Evolutionary conservation across 2,113 vertebrate species (phyloP), one percentile per base, ranked within the genome.

Genomic region (Hydrolagus affinis): DNA sequence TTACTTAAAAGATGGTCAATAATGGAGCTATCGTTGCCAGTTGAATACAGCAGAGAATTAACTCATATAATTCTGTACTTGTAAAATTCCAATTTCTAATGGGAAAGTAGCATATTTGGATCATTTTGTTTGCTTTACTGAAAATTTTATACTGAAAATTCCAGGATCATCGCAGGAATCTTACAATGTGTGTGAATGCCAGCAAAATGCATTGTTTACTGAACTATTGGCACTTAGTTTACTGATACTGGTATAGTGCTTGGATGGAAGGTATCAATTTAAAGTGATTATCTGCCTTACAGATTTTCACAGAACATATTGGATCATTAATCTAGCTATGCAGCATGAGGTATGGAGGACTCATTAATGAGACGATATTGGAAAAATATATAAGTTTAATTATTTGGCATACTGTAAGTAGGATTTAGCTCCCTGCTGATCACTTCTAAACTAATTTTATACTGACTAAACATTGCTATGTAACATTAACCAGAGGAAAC

Each of bases 21-120:
- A 83, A 30, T 83, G 64, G 78, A 83, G 62, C 14, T 68, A 25
- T 68, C 60, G 66, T 19, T 83, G 64, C 62, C 64, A 59, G 64
- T 25, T 19, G 60, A 60, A 14, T 28, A 60, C 78, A 11, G 28
- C 19, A 9, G 78, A 30, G n/a, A 66, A n/a, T n/a, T n/a, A n/a
- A 21, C 25, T 83, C 60, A 66, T 17, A 44, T 44, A 44, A 44
- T 44, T 44, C 11, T 56, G 10, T 17, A 30, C 10, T 12, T 57
- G 2, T 76, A 21, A 57, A 78, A 11, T 62, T 12, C 44, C 44
- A 4, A 28, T 10, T n/a, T 17, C 21, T 66, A 21, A 44, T 3
- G 44, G 44, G 78, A 32, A 30, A 83, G 66, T 15, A 66, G 7
- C 25, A 19, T 62, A 66, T 4, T 0, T 0, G 32, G 32, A 17